A percentile compares a stretch with the other conserved stretches of the same genome.
Conservation (phyloP, 2,888 invertebrate genomes). For the Baccha elongata region DNA sequence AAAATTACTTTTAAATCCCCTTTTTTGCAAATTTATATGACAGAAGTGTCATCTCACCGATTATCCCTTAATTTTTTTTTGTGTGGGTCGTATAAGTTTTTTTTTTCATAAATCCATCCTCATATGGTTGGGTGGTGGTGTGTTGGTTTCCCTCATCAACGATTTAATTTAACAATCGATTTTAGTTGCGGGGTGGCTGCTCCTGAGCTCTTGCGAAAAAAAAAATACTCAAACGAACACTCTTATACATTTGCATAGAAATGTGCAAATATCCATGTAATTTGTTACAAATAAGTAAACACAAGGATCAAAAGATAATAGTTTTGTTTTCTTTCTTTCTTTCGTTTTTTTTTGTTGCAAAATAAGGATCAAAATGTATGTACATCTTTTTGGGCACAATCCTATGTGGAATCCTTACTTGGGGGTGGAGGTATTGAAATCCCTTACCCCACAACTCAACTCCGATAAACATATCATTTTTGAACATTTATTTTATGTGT, state of each 20-base stretch:
- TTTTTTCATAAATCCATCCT: conserved; percentile 4
- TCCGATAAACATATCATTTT: conserved; percentile 71
- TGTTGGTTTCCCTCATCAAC: conserved; percentile 63
- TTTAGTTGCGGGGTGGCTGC: conserved; percentile 29
- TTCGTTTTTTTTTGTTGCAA: neutral
- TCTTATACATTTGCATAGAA: conserved; percentile 68
- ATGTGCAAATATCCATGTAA: conserved; percentile 74
- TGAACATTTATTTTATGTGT: conserved; percentile 70
- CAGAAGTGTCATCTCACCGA: conserved; percentile 69
- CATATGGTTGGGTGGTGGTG: conserved; percentile 1
- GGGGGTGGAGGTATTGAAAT: conserved; percentile 21
- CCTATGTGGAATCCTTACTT: conserved; percentile 38
- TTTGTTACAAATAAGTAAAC: conserved; percentile 73
- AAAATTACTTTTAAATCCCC: conserved; percentile 70
- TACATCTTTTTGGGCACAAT: conserved; percentile 44
- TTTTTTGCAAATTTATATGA: conserved; percentile 69
- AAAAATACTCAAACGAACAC: conserved; percentile 30
- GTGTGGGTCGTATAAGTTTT: conserved; percentile 17
- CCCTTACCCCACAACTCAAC: neutral
- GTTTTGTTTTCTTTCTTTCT: conserved; percentile 46
- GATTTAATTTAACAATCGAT: conserved; percentile 69
- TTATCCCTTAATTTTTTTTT: conserved; percentile 59
- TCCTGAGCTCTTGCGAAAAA: neutral
- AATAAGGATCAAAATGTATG: conserved; percentile 67
- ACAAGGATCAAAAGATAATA: conserved; percentile 74